Base-by-base conservation (phyloP, 2,797 vertebrate species). In the Gymnoscopelus braueri region DNA sequence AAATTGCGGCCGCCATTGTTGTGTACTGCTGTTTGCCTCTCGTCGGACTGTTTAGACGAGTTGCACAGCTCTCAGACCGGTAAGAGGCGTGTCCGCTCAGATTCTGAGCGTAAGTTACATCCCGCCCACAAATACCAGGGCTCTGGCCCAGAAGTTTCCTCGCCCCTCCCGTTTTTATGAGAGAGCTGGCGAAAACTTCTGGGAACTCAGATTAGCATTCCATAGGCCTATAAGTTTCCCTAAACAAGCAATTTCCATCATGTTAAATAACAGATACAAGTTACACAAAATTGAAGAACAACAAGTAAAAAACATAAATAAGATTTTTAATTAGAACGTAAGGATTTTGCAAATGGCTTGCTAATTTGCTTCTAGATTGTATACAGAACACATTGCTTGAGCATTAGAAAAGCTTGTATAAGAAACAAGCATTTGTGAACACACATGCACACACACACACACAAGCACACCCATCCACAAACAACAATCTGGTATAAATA, bases 201-300 rank as follows among this genome's bases (percentile, higher is more conserved):
- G n/a, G n/a, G n/a, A n/a, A n/a, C n/a, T n/a, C n/a, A n/a, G n/a
- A 72, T 78, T 71, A 71, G 74, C 72, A 54, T 11, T 60, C 55
- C 24, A 65, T 67, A 59, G 32, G 32, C 32, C 6, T 35, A 35
- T 35, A 35, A 5, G 5, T 35, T 35, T 35, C 32, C 32, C 32
- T 35, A 6, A 35, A 35, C 32, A 35, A 35, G 32, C 32, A 5
- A 35, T 35, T 35, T 7, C 4, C 5, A 35, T 35, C 32, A 35
- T 35, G 32, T 35, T 35, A 35, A 35, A 35, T 35, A 35, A 35
- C 1, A 35, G 26, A 29, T 29, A 35, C 1, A 35, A 35, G 32
- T 35, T 35, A 63, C 55, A 66, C 65, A 66, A 0, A 69, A 53
- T 60, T 65, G 26, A 66, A 59, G 57, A 50, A 69, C 1, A 35